Base-by-base conservation (phyloP, 1,140 invertebrate genomes). In the Anagrus nilaparvatae region DNA sequence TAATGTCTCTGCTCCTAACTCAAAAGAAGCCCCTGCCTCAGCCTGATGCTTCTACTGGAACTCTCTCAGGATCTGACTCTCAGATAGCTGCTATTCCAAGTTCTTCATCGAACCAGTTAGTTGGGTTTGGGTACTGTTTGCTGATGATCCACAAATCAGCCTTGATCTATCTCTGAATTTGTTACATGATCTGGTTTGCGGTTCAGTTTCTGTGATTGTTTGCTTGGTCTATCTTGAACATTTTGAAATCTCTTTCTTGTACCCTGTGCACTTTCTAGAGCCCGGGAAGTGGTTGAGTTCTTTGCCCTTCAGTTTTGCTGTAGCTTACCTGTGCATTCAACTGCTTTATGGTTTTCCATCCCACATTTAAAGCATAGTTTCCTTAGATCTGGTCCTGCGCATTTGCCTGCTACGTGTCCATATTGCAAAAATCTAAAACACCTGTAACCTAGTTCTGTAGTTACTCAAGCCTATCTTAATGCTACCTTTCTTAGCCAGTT, bases 21-120 rank as follows among this genome's bases (percentile, higher is more conserved):
- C 47, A 50, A 3, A 44, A 31, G 29, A 44, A 49, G n/a, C 40
- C 40, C 9, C 16, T 16, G 17, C 31, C 40, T 4, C 14, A 13
- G 3, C 42, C 49, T 25, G 30, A n/a, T 2, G 14, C 39, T 14
- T 16, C 14, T 1, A 50, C 28, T 7, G 21, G 19, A 10, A 41
- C 19, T 12, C 33, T 38, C 2, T 18, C 5, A 28, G 21, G 3
- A 3, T 38, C 14, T 6, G 13, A 28, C 10, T 38, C 33, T 28
- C 35, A 39, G n/a, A 43, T 43, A 7, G 41, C 43, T 7, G 35
- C 43, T 3, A 35, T 41, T n/a, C 21, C 30, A 3, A 34, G 10
- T 2, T 12, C n/a, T n/a, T 46, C 43, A 1, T 19, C 6, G 12
- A 17, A 42, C 47, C 39, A 46, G n/a, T 12, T 20, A 5, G 5